These are phyloP conservation scores for Drosophila multiciliata DNA, from an alignment of 2,888 invertebrate species.

Conservation along the genomic window DNA sequence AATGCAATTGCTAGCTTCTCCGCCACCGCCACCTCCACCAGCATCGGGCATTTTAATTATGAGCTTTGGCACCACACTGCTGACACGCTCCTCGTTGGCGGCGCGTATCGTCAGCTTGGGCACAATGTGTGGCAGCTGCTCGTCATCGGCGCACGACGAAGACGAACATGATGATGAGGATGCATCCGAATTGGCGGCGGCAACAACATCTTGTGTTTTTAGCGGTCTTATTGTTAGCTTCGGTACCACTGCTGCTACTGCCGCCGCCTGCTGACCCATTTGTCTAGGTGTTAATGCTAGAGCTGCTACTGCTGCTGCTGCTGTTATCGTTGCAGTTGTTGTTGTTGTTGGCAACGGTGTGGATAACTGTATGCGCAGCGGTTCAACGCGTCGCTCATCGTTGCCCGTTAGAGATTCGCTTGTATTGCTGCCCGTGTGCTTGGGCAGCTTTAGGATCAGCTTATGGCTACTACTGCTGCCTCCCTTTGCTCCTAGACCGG, in stretches of 20 bases:
- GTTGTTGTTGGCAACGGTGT: slow-evolving; percentile 39
- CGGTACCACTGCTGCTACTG: slow-evolving; percentile 54
- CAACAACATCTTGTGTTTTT: slow-evolving; percentile 57
- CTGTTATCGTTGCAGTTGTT: background rate
- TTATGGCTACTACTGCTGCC: slow-evolving; percentile 56
- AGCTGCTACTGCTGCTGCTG: slow-evolving; percentile 16
- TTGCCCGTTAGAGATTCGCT: slow-evolving; percentile 65
- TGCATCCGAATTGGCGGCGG: slow-evolving; percentile 62
- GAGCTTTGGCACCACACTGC: slow-evolving; percentile 83
- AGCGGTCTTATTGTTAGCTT: slow-evolving; percentile 83
- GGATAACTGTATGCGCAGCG: slow-evolving; percentile 84
- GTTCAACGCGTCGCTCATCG: slow-evolving; percentile 84
- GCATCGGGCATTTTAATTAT: slow-evolving; percentile 83
- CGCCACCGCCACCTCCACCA: slow-evolving; percentile 18
- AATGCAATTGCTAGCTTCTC: slow-evolving; percentile 29
- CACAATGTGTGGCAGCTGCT: slow-evolving; percentile 81
- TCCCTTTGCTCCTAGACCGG: slow-evolving; percentile 4
- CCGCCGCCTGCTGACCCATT: slow-evolving; percentile 3
- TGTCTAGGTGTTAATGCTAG: slow-evolving; percentile 7
- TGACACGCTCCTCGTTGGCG: slow-evolving; percentile 78
- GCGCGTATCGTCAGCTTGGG: slow-evolving; percentile 85
- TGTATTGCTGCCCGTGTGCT: slow-evolving; percentile 42
- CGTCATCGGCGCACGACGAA: slow-evolving; percentile 74
- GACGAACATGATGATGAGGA: slow-evolving; percentile 80
- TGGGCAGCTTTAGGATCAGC: slow-evolving; percentile 68